phyloP scores from a whole-genome alignment of 2,888 invertebrate genomes.

The Pachymerium ferrugineum region DNA sequence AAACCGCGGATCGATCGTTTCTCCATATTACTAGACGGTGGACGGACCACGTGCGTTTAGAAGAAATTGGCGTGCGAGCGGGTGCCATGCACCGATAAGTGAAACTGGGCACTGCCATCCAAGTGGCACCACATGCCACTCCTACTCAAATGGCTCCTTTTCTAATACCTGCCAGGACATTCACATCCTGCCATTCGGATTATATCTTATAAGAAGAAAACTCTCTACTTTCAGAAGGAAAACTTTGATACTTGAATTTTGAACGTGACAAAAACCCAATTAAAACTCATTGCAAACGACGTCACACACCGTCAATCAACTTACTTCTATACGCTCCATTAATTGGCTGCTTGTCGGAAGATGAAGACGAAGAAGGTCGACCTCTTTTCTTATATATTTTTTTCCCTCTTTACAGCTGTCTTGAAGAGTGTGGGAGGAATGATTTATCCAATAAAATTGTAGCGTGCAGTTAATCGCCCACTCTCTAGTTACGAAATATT shows the following conservation, averaged over 20 bases:
- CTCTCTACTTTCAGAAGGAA: too few relatives aligned
- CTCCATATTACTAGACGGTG: neutral
- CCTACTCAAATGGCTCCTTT: neutral
- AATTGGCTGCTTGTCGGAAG: too few relatives aligned
- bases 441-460: neutral
- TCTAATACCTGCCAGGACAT: neutral
- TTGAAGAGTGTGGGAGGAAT: neutral
- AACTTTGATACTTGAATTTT: neutral
- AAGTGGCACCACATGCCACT: conserved; percentile 3
- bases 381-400: too few relatives aligned
- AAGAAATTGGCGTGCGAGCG: conserved; percentile 4
- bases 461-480: neutral
- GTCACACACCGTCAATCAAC: neutral
- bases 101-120: conserved; percentile 13
- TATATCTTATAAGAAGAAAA: conserved; percentile 13
- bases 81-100: conserved; percentile 4
- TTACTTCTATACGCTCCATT: too few relatives aligned
- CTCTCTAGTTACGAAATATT: too few relatives aligned
- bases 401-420: too few relatives aligned
- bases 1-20: neutral
- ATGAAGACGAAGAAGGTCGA: too few relatives aligned
- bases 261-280: neutral
- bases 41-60: conserved; percentile 6
- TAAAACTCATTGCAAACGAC: neutral
- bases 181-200: neutral